A percentile compares a stretch with the other conserved stretches of the same genome.
These are phyloP conservation scores for Geophilus truncorum DNA, from an alignment of 2,888 invertebrate species.

Conservation along the genomic window DNA sequence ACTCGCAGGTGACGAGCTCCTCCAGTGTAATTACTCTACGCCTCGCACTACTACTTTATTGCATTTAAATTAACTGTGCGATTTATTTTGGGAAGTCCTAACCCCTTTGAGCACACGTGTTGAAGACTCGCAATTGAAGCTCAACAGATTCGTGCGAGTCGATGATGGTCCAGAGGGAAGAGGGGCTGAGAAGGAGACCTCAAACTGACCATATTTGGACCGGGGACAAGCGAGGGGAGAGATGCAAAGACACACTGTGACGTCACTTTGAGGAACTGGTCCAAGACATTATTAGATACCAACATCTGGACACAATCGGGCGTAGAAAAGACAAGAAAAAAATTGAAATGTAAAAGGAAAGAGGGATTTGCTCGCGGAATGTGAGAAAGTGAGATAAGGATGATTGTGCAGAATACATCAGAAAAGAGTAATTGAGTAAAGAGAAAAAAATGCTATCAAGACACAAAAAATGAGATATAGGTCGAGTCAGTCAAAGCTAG, in stretches of 20 bases:
- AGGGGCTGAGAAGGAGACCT: neutral
- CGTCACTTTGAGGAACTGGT: neutral
- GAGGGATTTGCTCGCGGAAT: neutral
- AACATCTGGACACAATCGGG: slow-evolving; percentile 10
- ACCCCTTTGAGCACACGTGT: slow-evolving; percentile 10
- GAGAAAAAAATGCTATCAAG: neutral
- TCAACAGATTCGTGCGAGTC: neutral
- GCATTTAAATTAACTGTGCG: slow-evolving; percentile 30
- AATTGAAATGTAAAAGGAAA: neutral
- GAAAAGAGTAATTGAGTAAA: neutral
- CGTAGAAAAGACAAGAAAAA: neutral
- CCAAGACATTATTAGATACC: slow-evolving; percentile 4
- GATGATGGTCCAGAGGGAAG: neutral
- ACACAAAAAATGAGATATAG: slow-evolving; percentile 11
- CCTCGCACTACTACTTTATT: slow-evolving; percentile 28
- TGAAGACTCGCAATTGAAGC: neutral
- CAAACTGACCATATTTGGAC: neutral
- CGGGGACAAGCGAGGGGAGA: neutral
- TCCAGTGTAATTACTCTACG: slow-evolving; percentile 18
- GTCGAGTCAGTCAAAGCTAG: neutral
- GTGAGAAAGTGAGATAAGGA: neutral
- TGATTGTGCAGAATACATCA: neutral
- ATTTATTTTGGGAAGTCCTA: slow-evolving; percentile 29
- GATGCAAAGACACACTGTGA: neutral
- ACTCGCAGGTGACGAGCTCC: neutral